Conservation (phyloP, 2,888 invertebrate species). For the Diloba caeruleocephala region DNA sequence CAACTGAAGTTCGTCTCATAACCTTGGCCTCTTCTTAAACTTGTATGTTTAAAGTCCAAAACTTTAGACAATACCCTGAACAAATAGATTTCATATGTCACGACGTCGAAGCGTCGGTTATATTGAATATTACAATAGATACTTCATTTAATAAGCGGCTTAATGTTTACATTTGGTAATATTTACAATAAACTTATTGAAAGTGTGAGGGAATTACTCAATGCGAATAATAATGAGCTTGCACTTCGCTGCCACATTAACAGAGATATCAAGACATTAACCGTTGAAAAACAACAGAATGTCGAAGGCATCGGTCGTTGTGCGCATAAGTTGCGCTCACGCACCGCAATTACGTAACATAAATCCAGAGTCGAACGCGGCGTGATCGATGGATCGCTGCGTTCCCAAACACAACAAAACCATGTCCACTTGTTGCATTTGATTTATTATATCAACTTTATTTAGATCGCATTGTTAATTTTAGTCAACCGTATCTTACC, state of each 20-base stretch:
- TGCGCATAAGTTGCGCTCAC: slow-evolving; percentile 64
- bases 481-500: slow-evolving; percentile 56
- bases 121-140: slow-evolving; percentile 2
- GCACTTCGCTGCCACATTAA: slow-evolving; percentile 69
- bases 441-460: slow-evolving; percentile 73
- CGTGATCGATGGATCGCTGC: slow-evolving; percentile 80
- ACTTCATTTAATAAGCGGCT: slow-evolving; percentile 18
- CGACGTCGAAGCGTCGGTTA: neutral
- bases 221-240: slow-evolving; percentile 60
- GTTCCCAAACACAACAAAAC: slow-evolving; percentile 73
- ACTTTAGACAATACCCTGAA: slow-evolving; percentile 4
- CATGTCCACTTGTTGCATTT: slow-evolving; percentile 75
- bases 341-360: slow-evolving; percentile 84
- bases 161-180: slow-evolving; percentile 14
- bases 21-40: slow-evolving; percentile 60
- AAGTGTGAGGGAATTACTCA: slow-evolving; percentile 46
- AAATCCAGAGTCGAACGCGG: slow-evolving; percentile 78
- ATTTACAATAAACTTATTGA: slow-evolving; percentile 43
- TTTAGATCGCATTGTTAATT: slow-evolving; percentile 68
- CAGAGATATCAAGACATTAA: slow-evolving; percentile 77
- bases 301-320: slow-evolving; percentile 62
- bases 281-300: slow-evolving; percentile 73
- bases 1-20: slow-evolving; percentile 70
- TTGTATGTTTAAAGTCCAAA: slow-evolving; percentile 27
- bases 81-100: neutral